A percentile compares a stretch with the other conserved stretches of the same genome.
These are phyloP conservation scores for Tachina grossa DNA, from an alignment of 2,888 invertebrate species.

Conservation along the genomic window DNA sequence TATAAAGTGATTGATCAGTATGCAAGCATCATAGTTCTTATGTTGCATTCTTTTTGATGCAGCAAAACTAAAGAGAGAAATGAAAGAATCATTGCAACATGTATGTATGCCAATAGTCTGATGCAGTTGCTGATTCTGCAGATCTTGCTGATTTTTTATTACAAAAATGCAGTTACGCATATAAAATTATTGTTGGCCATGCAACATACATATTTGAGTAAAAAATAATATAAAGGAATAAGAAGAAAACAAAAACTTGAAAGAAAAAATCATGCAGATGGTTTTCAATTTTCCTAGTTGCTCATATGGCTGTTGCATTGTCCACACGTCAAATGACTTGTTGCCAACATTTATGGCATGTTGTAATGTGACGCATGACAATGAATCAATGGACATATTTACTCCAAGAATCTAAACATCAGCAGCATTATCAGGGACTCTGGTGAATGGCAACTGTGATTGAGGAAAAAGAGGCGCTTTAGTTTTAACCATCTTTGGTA, in stretches of 20 bases:
- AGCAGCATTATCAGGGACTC: constrained; percentile 35
- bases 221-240: background rate
- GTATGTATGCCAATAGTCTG: constrained; percentile 56
- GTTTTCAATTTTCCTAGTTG: constrained; percentile 30
- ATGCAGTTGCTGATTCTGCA: constrained; percentile 44
- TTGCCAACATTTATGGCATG: constrained; percentile 79
- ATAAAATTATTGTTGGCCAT: constrained; percentile 69
- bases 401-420: constrained; percentile 51
- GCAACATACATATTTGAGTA: constrained; percentile 50
- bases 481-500: constrained; percentile 63
- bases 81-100: constrained; percentile 65
- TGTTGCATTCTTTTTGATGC: constrained; percentile 67
- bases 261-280: constrained; percentile 60
- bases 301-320: constrained; percentile 58
- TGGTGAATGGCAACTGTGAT: constrained; percentile 51
- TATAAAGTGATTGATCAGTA: constrained; percentile 79
- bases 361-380: constrained; percentile 81
- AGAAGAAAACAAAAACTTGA: background rate
- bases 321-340: constrained; percentile 72
- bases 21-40: constrained; percentile 76
- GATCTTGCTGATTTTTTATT: constrained; percentile 58
- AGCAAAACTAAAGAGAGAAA: constrained; percentile 72
- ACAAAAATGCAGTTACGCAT: constrained; percentile 74
- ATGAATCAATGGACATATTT: constrained; percentile 74
- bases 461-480: constrained; percentile 65